Evolutionary conservation across 2,888 invertebrate species (phyloP).

Genomic region (Proisotoma minuta): DNA sequence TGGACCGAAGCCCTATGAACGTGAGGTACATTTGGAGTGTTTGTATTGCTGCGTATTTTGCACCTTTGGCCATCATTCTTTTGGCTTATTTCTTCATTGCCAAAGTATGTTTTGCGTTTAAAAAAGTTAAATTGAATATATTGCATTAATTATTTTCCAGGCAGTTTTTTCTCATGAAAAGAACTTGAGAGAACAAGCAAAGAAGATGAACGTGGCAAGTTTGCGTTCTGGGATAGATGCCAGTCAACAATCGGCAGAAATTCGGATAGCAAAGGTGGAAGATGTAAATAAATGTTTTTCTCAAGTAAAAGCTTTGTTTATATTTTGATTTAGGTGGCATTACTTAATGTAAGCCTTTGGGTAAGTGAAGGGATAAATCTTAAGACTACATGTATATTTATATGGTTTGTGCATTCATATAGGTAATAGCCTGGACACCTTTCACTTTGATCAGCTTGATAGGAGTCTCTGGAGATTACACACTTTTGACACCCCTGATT

Average conservation of each 20-base stretch:
- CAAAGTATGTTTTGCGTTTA: slow-evolving; percentile 51
- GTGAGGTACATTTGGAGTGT: slow-evolving; percentile 75
- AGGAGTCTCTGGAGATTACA: slow-evolving; percentile 67
- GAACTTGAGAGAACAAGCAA: slow-evolving; percentile 30
- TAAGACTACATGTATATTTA: too few relatives aligned
- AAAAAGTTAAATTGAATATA: background rate
- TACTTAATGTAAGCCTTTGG: slow-evolving; percentile 85
- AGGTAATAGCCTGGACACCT: slow-evolving; percentile 91
- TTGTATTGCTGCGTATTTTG: slow-evolving; percentile 69
- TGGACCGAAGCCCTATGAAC: slow-evolving; percentile 69
- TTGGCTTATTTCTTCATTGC: slow-evolving; percentile 85
- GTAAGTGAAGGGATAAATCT: slow-evolving; percentile 90
- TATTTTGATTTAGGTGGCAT: slow-evolving; percentile 59
- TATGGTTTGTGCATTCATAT: slow-evolving; percentile 67
- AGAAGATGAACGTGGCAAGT: slow-evolving; percentile 37
- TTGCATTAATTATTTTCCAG: slow-evolving; percentile 6
- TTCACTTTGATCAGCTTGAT: slow-evolving; percentile 72
- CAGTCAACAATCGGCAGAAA: slow-evolving; percentile 74
- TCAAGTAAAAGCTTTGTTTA: background rate
- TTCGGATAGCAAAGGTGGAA: slow-evolving; percentile 72
- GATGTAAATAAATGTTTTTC: background rate
- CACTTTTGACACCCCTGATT: slow-evolving; percentile 69
- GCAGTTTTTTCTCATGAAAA: slow-evolving; percentile 34
- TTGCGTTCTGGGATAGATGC: slow-evolving; percentile 61
- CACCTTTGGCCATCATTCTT: slow-evolving; percentile 72